A percentile compares a stretch with the other conserved stretches of the same genome.
These are phyloP conservation scores for Pocota personata DNA, from an alignment of 2,888 invertebrate species.

Conservation along the genomic window DNA sequence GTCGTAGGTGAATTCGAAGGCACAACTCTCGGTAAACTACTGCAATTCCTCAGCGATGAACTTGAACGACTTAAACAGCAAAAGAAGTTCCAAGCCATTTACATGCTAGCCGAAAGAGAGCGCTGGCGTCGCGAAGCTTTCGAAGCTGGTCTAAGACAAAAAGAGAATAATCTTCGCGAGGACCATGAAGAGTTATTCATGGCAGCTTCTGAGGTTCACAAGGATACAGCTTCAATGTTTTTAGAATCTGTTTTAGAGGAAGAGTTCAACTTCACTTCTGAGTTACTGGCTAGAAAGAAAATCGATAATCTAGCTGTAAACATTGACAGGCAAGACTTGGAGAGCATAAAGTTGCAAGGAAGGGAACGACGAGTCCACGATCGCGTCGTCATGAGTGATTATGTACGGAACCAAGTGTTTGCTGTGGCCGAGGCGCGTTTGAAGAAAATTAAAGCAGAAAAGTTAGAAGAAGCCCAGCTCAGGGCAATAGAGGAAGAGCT, in stretches of 20 bases:
- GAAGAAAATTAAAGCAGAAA: background rate
- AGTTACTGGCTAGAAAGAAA: constrained; percentile 83
- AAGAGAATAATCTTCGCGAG: constrained; percentile 87
- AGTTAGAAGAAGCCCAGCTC: background rate
- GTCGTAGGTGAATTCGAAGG: constrained; percentile 89
- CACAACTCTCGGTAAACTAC: constrained; percentile 87
- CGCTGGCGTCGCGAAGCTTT: constrained; percentile 90
- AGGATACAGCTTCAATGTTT: constrained; percentile 86
- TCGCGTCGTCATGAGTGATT: constrained; percentile 2
- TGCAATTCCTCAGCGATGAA: constrained; percentile 91
- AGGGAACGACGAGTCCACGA: background rate
- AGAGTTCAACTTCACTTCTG: constrained; percentile 85
- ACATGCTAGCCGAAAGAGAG: constrained; percentile 90
- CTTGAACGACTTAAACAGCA: constrained; percentile 90
- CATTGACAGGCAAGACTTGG: constrained; percentile 82
- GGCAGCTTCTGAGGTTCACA: constrained; percentile 83
- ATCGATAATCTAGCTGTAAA: constrained; percentile 82
- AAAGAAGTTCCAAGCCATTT: constrained; percentile 90
- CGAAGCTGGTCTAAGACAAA: constrained; percentile 91
- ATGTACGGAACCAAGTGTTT: constrained; percentile 36
- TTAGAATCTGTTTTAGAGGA: constrained; percentile 86
- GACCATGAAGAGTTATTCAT: constrained; percentile 93
- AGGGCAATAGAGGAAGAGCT: constrained; percentile 50
- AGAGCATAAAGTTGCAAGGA: background rate
- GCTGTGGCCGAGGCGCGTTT: constrained; percentile 28